phyloP scores from a whole-genome alignment of 1,140 invertebrate genomes.

The Pseudomyrmex dendroicus region DNA sequence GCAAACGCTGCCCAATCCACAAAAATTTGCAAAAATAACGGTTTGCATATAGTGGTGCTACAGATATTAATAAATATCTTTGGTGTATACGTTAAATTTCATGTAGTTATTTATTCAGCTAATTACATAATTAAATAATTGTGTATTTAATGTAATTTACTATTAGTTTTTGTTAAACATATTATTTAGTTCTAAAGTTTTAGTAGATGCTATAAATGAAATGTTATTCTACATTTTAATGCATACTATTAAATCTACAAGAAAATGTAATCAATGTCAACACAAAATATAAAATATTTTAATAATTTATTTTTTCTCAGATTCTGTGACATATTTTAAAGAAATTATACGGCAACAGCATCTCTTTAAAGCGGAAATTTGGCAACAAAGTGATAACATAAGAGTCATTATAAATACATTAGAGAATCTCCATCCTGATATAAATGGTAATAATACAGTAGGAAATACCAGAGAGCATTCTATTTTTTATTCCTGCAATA shows the following conservation, averaged over 20 bases:
- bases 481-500: background rate
- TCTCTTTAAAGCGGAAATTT: conserved; percentile 19
- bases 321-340: conserved; percentile 6
- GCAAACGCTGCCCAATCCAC: conserved; percentile 4
- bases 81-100: background rate
- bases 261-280: background rate
- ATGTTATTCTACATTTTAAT: background rate
- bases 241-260: background rate
- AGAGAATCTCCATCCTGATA: background rate
- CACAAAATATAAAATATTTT: conserved; percentile 7
- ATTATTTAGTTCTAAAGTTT: background rate
- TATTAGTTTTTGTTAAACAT: background rate
- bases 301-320: background rate
- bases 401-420: conserved; percentile 5
- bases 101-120: background rate
- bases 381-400: conserved; percentile 10
- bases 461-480: background rate
- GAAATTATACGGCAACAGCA: conserved; percentile 19
- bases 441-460: background rate
- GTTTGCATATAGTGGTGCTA: conserved; percentile 2
- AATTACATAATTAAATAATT: background rate
- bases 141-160: background rate
- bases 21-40: conserved; percentile 30
- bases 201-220: background rate
- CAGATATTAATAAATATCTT: conserved; percentile 28